A percentile compares a stretch with the other conserved stretches of the same genome.
These are phyloP conservation scores for Tachina grossa DNA, from an alignment of 2,888 invertebrate species.

Conservation along the genomic window DNA sequence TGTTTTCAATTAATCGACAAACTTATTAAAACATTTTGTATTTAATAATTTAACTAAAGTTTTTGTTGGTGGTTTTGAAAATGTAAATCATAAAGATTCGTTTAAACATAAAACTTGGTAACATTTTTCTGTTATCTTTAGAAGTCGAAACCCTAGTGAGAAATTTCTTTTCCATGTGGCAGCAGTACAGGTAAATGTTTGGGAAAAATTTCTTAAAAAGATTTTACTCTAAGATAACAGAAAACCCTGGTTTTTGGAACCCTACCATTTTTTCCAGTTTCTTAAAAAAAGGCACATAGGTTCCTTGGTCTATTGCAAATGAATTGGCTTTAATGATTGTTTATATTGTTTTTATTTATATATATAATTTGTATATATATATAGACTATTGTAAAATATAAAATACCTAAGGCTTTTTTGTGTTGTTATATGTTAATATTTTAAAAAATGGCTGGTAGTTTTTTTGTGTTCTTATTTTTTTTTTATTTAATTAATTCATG, in stretches of 20 bases:
- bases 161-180: slow-evolving; percentile 45
- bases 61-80: slow-evolving; percentile 63
- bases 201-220: background rate
- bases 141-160: background rate
- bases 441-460: slow-evolving; percentile 72
- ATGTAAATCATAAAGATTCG: slow-evolving; percentile 52
- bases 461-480: slow-evolving; percentile 44
- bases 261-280: slow-evolving; percentile 69
- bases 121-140: slow-evolving; percentile 50
- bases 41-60: slow-evolving; percentile 73
- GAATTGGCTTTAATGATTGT: slow-evolving; percentile 79
- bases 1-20: slow-evolving; percentile 49
- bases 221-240: slow-evolving; percentile 22
- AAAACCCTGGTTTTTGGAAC: slow-evolving; percentile 74
- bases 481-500: slow-evolving; percentile 31
- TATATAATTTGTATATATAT: slow-evolving; percentile 73
- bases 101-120: slow-evolving; percentile 69
- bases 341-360: slow-evolving; percentile 75
- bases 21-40: slow-evolving; percentile 72
- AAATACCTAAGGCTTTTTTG: slow-evolving; percentile 72
- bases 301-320: slow-evolving; percentile 78
- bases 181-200: slow-evolving; percentile 60
- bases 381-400: slow-evolving; percentile 78
- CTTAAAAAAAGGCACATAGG: slow-evolving; percentile 68
- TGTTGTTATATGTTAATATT: slow-evolving; percentile 71